Evolutionary conservation across 2,888 invertebrate species (phyloP), one percentile per base, ranked within the genome.

Genomic region (Eupsilia transversa): DNA sequence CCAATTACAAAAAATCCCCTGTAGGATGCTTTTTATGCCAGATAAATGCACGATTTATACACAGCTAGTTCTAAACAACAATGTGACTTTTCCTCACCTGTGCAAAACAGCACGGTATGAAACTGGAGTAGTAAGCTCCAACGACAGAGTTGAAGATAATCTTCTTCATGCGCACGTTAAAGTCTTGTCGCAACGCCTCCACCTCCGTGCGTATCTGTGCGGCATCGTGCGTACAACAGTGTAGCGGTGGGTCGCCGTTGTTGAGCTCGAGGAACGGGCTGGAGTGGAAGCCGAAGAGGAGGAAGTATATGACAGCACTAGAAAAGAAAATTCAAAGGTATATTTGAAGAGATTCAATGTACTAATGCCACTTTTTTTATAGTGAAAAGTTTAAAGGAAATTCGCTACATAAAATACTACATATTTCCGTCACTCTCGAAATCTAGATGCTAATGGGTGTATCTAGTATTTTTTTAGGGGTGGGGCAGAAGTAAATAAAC

Each of bases 71-170:
- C 9, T 23, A 30, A 49, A 20, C 23, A n/a, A 69, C 2, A 43
- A 72, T 0, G 2, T 14, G 17, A 27, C 14, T 27, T 74, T n/a
- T 23, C 2, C 91, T 94, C 30, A 98, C 98, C 97, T 98, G 98
- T 49, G 98, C 98, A 96, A 99, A 99, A 91, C 98, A 98, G 89
- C 98, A 98, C 0, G 99, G 99, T 75, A 99, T 97, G 90, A 99
- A 98, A 74, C 98, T 98, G 59, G 98, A 97, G 92, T 99, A 99
- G 92, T 99, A 99, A 0, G 99, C 98, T 87, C 98, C 98, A 10
- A 98, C 94, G 60, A 99, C 97, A 0, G 99, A 98, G 84, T 98
- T 97, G 92, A 98, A 98, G 3, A 99, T 96, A 74, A 99, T 98
- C 93, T 98, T 98, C 93, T 99, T 99, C 89, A 99, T 97, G 54